Percentiles rank a stretch among this genome's conserved stretches.
These are phyloP conservation scores for Melierax canorus DNA, from an alignment of 2,113 vertebrate species.

Conservation along the genomic window DNA sequence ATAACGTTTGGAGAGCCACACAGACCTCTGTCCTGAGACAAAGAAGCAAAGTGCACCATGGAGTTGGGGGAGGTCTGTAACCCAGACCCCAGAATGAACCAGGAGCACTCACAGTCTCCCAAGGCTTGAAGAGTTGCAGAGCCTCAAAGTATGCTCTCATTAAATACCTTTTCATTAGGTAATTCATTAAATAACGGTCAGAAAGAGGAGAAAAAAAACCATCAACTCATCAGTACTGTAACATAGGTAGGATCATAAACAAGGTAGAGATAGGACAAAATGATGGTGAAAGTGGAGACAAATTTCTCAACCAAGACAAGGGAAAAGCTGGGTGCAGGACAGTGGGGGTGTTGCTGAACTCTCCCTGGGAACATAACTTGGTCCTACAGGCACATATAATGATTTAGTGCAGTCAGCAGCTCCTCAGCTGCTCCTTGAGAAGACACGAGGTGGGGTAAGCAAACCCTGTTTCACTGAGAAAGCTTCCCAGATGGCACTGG, in stretches of 20 bases:
- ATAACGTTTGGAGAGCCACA: neutral
- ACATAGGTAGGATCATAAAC: neutral
- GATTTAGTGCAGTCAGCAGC: neutral
- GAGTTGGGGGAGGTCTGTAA: neutral
- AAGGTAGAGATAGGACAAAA: neutral
- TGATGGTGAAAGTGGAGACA: neutral
- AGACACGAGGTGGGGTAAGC: accelerated
- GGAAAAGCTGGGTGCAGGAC: neutral
- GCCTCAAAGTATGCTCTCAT: neutral
- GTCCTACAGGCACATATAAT: neutral
- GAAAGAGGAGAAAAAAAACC: neutral
- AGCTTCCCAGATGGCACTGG: neutral
- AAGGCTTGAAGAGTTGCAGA: neutral
- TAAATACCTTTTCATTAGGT: neutral
- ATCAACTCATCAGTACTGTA: neutral
- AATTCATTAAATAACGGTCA: neutral
- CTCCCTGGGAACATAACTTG: neutral
- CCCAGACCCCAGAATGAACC: neutral
- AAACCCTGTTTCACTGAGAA: neutral
- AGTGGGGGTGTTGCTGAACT: neutral
- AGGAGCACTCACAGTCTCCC: neutral
- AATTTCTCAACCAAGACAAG: neutral
- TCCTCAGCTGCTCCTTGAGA: neutral
- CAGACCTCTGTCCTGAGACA: neutral
- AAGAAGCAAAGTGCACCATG: neutral